Evolutionary conservation across 2,888 invertebrate species (phyloP), one percentile per base, ranked within the genome.

Genomic region (Leistus spinibarbis): DNA sequence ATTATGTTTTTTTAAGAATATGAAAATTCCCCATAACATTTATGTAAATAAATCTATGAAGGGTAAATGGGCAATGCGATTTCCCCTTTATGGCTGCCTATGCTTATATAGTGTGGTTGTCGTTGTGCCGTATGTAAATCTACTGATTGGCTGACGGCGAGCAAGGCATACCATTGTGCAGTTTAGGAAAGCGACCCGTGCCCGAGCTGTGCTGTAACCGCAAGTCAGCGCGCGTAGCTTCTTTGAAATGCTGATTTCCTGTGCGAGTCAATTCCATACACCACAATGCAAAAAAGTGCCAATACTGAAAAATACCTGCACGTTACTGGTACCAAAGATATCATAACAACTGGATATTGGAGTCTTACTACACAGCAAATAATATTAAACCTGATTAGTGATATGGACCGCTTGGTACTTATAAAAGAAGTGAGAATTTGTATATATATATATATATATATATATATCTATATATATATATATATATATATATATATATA

Each of bases 201-300:
- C 1, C 40, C 40, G 40, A 13, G 40, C 13, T 13, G 40, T 13
- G 40, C 40, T n/a, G 40, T 10, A 23, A 16, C 68, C 68, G 10
- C 22, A 40, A 40, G 40, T 13, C 10, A 56, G 62, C 60, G 53
- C 69, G 62, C 40, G 68, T 20, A 27, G 71, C 71, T 71, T 71
- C 71, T 71, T 71, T 71, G 64, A 71, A 65, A 71, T 71, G 71
- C 71, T 71, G 71, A 71, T 71, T 71, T 71, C 71, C 71, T 71
- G 40, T 40, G 54, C 56, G 22, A 60, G 60, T 60, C 60, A 60
- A 17, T 60, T 60, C 60, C 60, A 60, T 17, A 16, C 40, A 40
- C 40, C 40, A 40, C 60, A 60, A 20, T 57, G 57, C 60, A 60
- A 19, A 60, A 60, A 60, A 60, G 20, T 16, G 16, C 60, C 17